phyloP scores from a whole-genome alignment of 2,113 vertebrate genomes.

The Pluvianellus socialis region DNA sequence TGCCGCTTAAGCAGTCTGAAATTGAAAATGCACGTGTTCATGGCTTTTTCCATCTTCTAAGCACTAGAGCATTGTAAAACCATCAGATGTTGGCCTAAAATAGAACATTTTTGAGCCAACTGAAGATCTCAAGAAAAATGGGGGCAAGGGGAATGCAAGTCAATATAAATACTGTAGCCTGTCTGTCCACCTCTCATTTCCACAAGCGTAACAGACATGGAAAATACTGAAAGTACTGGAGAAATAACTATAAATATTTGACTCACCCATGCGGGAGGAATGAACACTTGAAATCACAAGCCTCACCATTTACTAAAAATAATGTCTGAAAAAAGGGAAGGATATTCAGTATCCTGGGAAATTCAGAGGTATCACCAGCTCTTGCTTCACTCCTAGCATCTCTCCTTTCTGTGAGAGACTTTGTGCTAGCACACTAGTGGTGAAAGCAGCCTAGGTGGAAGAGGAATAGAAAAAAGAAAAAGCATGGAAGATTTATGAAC shows the following conservation, averaged over 20 bases:
- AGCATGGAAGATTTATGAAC: background rate
- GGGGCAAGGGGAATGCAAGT: background rate
- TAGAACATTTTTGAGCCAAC: background rate
- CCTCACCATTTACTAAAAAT: conserved; percentile 43
- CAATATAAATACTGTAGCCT: background rate
- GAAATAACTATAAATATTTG: conserved; percentile 48
- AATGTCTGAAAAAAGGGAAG: conserved; percentile 17
- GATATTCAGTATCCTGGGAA: background rate
- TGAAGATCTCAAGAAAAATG: background rate
- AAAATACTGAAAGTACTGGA: conserved; percentile 41
- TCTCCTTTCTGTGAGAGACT: background rate
- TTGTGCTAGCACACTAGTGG: background rate
- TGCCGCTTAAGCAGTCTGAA: background rate
- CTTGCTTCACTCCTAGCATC: background rate
- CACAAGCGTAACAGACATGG: background rate
- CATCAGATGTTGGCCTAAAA: background rate
- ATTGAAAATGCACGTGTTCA: background rate
- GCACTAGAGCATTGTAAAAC: background rate
- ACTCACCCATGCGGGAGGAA: background rate
- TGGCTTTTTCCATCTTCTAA: background rate
- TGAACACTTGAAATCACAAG: conserved; percentile 36
- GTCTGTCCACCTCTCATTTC: background rate
- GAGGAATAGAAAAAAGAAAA: background rate
- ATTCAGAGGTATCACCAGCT: background rate
- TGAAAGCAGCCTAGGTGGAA: background rate